Percentiles rank a stretch among this genome's conserved stretches.
Conservation (phyloP, 2,888 invertebrate species). For the Zhuqinia jingwanae region DNA sequence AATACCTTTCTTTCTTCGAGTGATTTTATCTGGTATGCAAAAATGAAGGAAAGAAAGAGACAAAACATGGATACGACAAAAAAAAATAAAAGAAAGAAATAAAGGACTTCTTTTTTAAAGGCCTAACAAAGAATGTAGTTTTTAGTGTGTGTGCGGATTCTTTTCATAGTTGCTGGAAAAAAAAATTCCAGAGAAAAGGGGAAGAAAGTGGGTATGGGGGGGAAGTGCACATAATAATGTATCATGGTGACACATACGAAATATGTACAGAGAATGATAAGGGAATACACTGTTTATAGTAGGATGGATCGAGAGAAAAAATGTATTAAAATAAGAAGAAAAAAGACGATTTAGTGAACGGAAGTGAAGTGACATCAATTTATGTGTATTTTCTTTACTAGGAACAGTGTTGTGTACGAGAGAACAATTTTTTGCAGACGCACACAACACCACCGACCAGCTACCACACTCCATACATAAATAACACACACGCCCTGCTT, state of each 20-base stretch:
- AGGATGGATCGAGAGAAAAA: slow-evolving; percentile 18
- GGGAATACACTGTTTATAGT: background rate
- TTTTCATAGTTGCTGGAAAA: slow-evolving; percentile 20
- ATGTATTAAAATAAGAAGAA: background rate
- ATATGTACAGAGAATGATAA: background rate
- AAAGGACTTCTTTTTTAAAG: background rate
- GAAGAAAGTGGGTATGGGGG: too few species aligned
- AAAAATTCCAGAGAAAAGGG: background rate
- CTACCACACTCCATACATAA: background rate
- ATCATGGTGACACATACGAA: background rate
- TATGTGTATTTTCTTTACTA: slow-evolving; percentile 22
- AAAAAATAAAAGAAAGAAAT: background rate
- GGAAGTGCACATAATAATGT: slow-evolving; percentile 11
- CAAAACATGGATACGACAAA: background rate
- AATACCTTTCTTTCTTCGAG: slow-evolving; percentile 8
- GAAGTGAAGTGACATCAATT: slow-evolving; percentile 18
- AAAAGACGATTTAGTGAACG: background rate
- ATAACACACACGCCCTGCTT: background rate
- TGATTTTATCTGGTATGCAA: slow-evolving; percentile 42
- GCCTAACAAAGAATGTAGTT: slow-evolving; percentile 34
- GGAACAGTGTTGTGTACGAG: slow-evolving; percentile 22
- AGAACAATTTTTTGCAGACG: background rate
- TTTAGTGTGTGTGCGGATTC: slow-evolving; percentile 38
- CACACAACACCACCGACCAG: background rate
- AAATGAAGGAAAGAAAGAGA: background rate